phyloP scores from a whole-genome alignment of 2,113 vertebrate species.

The Tragelaphus buxtoni region DNA sequence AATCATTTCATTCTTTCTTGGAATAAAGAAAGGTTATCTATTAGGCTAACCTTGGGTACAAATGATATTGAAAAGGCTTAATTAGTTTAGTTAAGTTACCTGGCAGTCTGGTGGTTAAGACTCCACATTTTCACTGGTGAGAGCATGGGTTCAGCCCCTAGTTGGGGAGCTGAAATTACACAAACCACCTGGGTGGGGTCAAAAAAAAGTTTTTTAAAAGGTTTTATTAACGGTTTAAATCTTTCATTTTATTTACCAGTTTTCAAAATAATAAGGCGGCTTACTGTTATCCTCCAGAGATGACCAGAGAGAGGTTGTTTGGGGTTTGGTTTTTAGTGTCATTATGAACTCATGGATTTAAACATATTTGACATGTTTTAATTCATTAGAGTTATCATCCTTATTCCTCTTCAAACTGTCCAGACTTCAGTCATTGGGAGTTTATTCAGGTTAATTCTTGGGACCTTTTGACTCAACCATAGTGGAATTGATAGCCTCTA shows the following conservation, averaged over 20 bases:
- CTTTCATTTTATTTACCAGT: background rate
- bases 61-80: background rate
- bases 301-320: background rate
- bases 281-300: background rate
- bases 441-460: background rate
- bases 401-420: background rate
- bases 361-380: constrained; percentile 15
- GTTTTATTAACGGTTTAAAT: background rate
- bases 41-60: background rate
- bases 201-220: background rate
- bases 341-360: constrained; percentile 17
- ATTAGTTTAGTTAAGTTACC: background rate
- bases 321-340: constrained; percentile 12
- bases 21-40: background rate
- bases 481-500: background rate
- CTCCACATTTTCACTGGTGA: background rate
- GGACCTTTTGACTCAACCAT: background rate
- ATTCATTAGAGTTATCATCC: background rate
- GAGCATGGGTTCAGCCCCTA: background rate
- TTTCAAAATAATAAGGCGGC: background rate
- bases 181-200: background rate
- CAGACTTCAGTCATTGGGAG: background rate
- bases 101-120: background rate
- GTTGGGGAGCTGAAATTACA: background rate
- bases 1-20: background rate